phyloP scores from a whole-genome alignment of 2,113 vertebrate genomes.

The Trichechus manatus region DNA sequence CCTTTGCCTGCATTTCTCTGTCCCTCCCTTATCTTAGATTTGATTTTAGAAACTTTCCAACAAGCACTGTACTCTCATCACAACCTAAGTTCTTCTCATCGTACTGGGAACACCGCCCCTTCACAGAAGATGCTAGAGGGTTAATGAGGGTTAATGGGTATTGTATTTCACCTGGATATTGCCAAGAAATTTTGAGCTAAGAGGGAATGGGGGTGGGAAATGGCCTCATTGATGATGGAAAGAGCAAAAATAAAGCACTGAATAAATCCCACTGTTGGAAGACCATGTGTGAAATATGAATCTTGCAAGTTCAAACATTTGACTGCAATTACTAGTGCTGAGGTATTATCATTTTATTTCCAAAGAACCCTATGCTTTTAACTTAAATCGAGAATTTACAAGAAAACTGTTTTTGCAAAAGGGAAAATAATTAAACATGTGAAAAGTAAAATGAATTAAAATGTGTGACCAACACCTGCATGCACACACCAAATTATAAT shows the following conservation, averaged over 20 bases:
- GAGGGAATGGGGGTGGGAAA: background rate
- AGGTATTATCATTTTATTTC: background rate
- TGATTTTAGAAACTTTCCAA: conserved; percentile 72
- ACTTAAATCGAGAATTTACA: background rate
- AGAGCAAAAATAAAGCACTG: conserved; percentile 42
- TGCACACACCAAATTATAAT: background rate
- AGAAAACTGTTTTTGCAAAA: background rate
- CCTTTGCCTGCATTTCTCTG: background rate
- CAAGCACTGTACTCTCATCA: conserved; percentile 59
- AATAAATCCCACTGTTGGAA: background rate
- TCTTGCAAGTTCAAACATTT: background rate
- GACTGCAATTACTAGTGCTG: background rate
- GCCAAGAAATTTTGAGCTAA: conserved; percentile 82
- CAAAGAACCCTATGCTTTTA: background rate
- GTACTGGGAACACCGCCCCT: conserved; percentile 81
- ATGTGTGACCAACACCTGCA: background rate
- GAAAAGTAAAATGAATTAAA: background rate
- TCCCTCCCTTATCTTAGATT: conserved; percentile 54
- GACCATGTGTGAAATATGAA: background rate
- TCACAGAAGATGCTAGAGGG: conserved; percentile 71
- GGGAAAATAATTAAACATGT: background rate
- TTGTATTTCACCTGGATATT: conserved; percentile 80
- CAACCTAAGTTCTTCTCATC: conserved; percentile 52
- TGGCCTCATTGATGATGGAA: conserved; percentile 35
- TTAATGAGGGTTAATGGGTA: conserved; percentile 86